Evolutionary conservation across 2,113 vertebrate species (phyloP).

Genomic region (Arizona elegans): DNA sequence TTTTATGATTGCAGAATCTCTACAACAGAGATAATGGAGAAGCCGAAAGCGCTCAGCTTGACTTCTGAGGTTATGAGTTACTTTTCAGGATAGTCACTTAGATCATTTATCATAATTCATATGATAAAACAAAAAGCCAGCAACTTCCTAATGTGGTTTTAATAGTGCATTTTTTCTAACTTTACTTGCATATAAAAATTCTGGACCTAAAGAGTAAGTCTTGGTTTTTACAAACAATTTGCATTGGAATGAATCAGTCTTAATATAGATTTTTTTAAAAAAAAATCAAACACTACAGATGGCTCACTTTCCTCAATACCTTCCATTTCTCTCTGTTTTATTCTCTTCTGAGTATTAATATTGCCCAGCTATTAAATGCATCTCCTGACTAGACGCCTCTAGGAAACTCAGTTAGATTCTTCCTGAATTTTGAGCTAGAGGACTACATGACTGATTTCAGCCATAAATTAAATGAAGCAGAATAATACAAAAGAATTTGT

Average conservation of each 20-base stretch:
- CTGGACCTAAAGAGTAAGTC: neutral
- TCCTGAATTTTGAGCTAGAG: neutral
- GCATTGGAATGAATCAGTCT: neutral
- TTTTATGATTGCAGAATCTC: slow-evolving; percentile 29
- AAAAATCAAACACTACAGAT: neutral
- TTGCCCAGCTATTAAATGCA: slow-evolving; percentile 31
- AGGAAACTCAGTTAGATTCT: slow-evolving; percentile 44
- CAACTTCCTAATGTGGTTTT: slow-evolving; percentile 27
- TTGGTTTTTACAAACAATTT: neutral
- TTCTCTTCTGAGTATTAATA: slow-evolving; percentile 26
- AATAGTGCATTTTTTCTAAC: slow-evolving; percentile 7
- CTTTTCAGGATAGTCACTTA: neutral
- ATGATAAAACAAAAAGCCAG: slow-evolving; percentile 25
- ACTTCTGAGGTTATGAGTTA: slow-evolving; percentile 25
- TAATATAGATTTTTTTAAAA: neutral
- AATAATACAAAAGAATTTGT: slow-evolving; percentile 54
- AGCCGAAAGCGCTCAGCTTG: slow-evolving; percentile 35
- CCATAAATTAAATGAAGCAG: slow-evolving; percentile 60
- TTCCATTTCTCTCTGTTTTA: neutral
- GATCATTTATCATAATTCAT: neutral
- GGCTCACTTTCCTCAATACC: slow-evolving; percentile 1
- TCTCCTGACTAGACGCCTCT: slow-evolving; percentile 55
- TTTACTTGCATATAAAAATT: neutral
- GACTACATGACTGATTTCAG: slow-evolving; percentile 48
- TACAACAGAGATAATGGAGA: slow-evolving; percentile 35